phyloP scores from a whole-genome alignment of 2,113 vertebrate genomes.

The Candoia aspera region DNA sequence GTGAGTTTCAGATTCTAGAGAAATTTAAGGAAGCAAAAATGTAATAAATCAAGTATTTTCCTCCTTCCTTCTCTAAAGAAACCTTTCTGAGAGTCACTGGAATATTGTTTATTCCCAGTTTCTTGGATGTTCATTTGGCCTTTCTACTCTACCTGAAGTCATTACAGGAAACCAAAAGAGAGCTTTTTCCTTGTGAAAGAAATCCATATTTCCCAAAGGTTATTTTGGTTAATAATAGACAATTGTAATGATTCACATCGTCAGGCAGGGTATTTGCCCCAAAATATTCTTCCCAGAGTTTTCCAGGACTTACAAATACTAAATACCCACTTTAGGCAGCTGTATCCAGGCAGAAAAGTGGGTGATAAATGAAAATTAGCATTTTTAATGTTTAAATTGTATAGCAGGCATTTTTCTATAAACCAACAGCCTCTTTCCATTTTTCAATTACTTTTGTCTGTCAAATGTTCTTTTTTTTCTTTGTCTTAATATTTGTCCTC shows the following conservation, averaged over 20 bases:
- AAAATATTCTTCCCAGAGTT: slow-evolving; percentile 8
- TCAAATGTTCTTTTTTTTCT: slow-evolving; percentile 45
- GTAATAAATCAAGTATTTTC: not conserved
- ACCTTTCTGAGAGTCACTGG: not conserved
- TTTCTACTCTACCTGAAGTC: not conserved
- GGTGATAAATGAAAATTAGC: slow-evolving; percentile 57
- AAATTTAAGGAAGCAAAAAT: not conserved
- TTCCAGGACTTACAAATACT: not conserved
- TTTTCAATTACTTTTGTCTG: slow-evolving; percentile 64
- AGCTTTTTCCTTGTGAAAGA: not conserved
- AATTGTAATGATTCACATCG: not conserved
- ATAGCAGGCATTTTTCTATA: slow-evolving; percentile 26
- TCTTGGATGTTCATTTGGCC: not conserved
- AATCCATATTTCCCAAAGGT: not conserved
- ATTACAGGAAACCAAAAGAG: not conserved
- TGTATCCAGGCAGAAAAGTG: slow-evolving; percentile 48
- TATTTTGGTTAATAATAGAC: accelerated
- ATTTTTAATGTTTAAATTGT: slow-evolving; percentile 51
- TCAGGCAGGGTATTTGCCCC: slow-evolving; percentile 33
- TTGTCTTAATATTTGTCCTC: slow-evolving; percentile 50
- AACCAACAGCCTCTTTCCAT: slow-evolving; percentile 26
- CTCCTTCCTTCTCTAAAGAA: not conserved
- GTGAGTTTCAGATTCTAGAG: not conserved
- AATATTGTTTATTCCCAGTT: not conserved
- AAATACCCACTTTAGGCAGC: slow-evolving; percentile 26